Base-by-base conservation (phyloP, 2,888 invertebrate species). In the Byasa hedistus region DNA sequence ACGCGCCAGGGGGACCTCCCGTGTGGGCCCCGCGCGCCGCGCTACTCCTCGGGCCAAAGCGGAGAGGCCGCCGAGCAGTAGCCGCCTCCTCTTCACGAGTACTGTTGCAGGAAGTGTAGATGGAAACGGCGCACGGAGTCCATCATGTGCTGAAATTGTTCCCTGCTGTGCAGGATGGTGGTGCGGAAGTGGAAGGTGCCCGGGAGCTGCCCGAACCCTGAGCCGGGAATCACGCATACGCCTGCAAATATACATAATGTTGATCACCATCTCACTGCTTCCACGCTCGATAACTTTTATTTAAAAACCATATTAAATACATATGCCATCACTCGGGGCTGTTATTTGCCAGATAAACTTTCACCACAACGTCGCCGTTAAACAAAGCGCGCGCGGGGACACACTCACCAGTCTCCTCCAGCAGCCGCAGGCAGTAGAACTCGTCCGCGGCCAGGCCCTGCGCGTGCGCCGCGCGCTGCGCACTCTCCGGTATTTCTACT, bases 141-240 rank as follows among this genome's bases (percentile, higher is more conserved):
- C 81, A 99, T 92, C 97, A 99, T 98, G 12, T 92, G 89, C 80
- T 95, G 93, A 62, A 99, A 81, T 78, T 95, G 94, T 0, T 95
- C 95, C 0, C 48, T 96, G 94, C 80, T 97, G 97, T 17, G 99
- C 78, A 99, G 91, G 86, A 99, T 99, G 55, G 99, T 99, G 73
- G 98, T 98, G 71, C 95, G 93, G 93, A 99, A 99, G 90, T 99
- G 99, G 91, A 94, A 96, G 1, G 99, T 99, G 73, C 98, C 98
- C 0, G 96, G 96, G 69, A 91, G 91, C 89, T 99, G 99, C 0
- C 99, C 98, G 87, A 99, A 99, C 32, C 99, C 99, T 69, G 96
- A 95, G 57, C 99, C 99, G 19, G 98, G 95, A 39, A 97, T 98
- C 63, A 99, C 95, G 91, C 99, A 99, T 82, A 99, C 96, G 24